Conservation (phyloP, 1,140 invertebrate genomes). For the Acromyrmex charruanus region DNA sequence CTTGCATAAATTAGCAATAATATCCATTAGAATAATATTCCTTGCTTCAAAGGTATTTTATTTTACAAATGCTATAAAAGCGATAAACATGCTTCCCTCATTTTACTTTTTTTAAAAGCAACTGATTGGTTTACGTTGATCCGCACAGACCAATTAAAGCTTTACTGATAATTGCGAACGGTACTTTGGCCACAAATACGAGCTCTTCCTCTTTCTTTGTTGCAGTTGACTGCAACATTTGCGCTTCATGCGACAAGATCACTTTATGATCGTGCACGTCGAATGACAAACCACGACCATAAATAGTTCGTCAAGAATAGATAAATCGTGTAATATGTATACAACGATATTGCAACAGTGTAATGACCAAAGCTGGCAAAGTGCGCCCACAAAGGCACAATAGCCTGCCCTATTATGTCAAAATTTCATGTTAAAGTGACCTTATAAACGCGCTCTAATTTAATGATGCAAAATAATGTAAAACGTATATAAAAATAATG, state of each 20-base stretch:
- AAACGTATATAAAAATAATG: neutral
- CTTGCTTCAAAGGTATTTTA: neutral
- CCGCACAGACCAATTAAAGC: neutral
- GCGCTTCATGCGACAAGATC: constrained; percentile 12
- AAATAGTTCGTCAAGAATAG: constrained; percentile 48
- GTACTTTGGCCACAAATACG: constrained; percentile 9
- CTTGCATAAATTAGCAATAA: neutral
- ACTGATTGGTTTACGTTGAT: neutral
- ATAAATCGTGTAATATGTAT: constrained; percentile 40
- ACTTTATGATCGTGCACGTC: constrained; percentile 23
- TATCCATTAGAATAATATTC: neutral
- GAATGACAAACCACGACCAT: constrained; percentile 8
- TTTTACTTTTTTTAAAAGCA: neutral
- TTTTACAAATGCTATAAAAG: constrained; percentile 11
- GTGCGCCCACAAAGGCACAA: constrained; percentile 28
- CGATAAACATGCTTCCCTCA: neutral
- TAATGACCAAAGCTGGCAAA: neutral
- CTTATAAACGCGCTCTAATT: neutral
- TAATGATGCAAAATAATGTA: neutral
- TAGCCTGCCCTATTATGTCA: neutral
- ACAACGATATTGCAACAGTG: neutral
- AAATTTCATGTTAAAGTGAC: constrained; percentile 38
- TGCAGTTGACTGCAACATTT: neutral
- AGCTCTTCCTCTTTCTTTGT: neutral
- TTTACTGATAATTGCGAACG: constrained; percentile 8